Base-by-base conservation (phyloP, 2,113 vertebrate genomes). In the Chionodraco myersi region DNA sequence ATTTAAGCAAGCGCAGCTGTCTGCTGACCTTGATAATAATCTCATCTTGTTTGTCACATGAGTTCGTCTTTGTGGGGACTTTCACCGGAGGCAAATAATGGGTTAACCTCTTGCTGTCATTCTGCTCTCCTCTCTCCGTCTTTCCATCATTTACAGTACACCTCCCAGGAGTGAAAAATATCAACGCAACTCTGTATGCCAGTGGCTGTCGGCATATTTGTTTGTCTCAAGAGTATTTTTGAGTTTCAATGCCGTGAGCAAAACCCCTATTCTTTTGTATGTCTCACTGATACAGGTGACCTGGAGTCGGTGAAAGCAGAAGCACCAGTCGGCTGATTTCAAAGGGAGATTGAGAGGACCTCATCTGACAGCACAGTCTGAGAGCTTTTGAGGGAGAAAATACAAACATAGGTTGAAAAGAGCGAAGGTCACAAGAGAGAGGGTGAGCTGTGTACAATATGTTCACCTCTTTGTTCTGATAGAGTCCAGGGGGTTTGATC, bases 11-110 rank as follows among this genome's bases (percentile, higher is more conserved):
- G 54, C 65, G n/a, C n/a, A 44, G 65, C 57, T 62, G 74, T 79
- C 47, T 65, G 49, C 53, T 75, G 67, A 88, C 66, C 85, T 86
- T 69, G 81, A 82, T 89, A 82, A 80, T 64, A 72, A 86, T 90
- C 83, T 86, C 79, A 79, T 86, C 56, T 67, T 85, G 64, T 81
- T 80, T 63, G 26, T 77, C 36, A 65, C 45, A 57, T 45, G 53
- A 36, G 49, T 2, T 34, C n/a, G 70, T 86, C 68, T 86, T 82
- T 78, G 61, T 86, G 41, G 75, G 23, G 71, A 60, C 59, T 67
- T 69, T 79, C 66, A 77, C 58, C 1, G 9, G 23, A 78, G 77
- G 77, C 21, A 4, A 73, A 48, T 70, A 76, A 54, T 15, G 21
- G 70, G 59, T 76, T 60, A 82, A 47, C 69, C 75, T 86, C 67